phyloP scores from a whole-genome alignment of 2,797 vertebrate genomes.

The Staurois parvus region DNA sequence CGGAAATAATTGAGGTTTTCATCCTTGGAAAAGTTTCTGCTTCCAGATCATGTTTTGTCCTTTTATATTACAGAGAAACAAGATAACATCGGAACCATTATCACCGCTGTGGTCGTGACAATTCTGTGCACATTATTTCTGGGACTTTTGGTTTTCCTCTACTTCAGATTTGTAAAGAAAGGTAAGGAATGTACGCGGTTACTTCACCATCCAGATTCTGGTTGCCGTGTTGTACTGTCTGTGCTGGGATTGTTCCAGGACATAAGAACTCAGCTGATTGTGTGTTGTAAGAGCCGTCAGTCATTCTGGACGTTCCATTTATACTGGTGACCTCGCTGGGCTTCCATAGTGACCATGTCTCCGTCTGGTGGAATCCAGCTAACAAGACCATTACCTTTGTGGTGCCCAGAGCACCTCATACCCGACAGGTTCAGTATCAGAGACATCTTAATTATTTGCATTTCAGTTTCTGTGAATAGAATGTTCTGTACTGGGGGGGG shows the following conservation, averaged over 20 bases:
- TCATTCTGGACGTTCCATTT: background rate
- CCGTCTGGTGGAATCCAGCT: too few relatives aligned
- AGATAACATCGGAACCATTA: background rate
- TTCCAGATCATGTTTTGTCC: background rate
- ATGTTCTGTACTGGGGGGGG: too few relatives aligned
- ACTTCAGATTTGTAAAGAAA: background rate
- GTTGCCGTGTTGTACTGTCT: too few relatives aligned
- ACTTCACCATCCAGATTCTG: too few relatives aligned
- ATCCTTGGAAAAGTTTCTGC: background rate
- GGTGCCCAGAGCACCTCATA: too few relatives aligned
- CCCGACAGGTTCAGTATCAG: too few relatives aligned
- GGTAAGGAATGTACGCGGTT: background rate
- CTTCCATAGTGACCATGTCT: background rate
- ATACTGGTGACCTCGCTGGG: background rate
- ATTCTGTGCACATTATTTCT: background rate
- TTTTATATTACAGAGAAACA: slow-evolving; percentile 24
- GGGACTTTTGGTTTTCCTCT: background rate
- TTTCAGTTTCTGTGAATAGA: too few relatives aligned
- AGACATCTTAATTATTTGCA: too few relatives aligned
- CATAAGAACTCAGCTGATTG: too few relatives aligned
- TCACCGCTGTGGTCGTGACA: background rate
- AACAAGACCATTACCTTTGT: too few relatives aligned
- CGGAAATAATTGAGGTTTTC: background rate
- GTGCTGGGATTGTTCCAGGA: too few relatives aligned
- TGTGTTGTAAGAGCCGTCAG: too few relatives aligned